Conservation (phyloP, 2,888 invertebrate genomes). For the Lydus trimaculatus region DNA sequence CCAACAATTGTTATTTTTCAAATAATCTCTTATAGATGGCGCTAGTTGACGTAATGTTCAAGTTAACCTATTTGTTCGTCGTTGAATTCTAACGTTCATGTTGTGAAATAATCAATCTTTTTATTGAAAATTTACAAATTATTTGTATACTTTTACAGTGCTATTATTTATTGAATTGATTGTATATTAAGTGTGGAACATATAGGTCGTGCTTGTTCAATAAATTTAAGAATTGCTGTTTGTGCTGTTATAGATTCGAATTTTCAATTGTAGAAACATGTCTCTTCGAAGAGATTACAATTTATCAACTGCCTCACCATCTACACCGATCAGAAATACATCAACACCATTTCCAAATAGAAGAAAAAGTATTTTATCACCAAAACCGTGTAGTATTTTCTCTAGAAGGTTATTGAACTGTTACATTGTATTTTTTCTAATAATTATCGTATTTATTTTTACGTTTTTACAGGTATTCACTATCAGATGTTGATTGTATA, state of each 20-base stretch:
- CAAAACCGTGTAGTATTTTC: background rate
- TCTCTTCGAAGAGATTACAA: background rate
- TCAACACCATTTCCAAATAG: background rate
- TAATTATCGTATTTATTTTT: background rate
- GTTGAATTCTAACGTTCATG: background rate
- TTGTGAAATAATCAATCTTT: background rate
- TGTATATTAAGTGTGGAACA: background rate
- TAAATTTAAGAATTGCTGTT: background rate
- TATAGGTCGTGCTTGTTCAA: background rate
- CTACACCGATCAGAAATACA: background rate
- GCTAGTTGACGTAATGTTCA: background rate
- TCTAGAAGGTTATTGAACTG: conserved; percentile 13
- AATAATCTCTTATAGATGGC: too few species aligned
- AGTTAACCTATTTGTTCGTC: background rate
- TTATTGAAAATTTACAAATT: background rate
- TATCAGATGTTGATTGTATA: background rate
- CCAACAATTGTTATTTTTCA: too few species aligned
- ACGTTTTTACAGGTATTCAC: background rate
- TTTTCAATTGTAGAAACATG: background rate
- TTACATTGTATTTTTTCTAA: background rate
- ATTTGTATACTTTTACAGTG: too few species aligned
- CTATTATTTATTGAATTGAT: background rate
- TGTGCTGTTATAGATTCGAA: background rate
- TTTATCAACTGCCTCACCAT: background rate
- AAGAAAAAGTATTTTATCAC: conserved; percentile 2